Evolutionary conservation across 2,113 vertebrate species (phyloP), one percentile per base, ranked within the genome.

Genomic region (Entelurus aequoreus): DNA sequence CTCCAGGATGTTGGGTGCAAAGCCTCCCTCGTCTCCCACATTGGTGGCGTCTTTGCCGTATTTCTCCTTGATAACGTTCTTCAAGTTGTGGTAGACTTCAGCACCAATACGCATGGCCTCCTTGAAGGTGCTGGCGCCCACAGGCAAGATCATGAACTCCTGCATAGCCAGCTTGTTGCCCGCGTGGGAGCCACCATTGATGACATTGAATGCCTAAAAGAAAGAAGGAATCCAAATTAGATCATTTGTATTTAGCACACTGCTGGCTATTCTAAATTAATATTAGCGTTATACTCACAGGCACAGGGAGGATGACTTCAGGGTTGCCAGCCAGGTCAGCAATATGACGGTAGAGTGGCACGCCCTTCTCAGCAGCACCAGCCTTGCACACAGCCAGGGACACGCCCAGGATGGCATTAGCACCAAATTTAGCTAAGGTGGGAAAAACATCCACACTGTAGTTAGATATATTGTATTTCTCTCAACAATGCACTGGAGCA

Each of bases 131-230:
- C 90, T 87, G 0, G 96, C 96, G 0, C 96, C 96, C 0, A 98
- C 86, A 0, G 96, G 96, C 62, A 99, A 92, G 89, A 99, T 99
- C 96, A 99, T 98, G 85, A 99, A 99, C 89, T 99, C 96, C 88
- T 99, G 96, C 96, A 99, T 97, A 73, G 96, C 96, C 84, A 99
- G 76, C 80, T 98, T 99, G 82, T 99, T 99, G 58, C 96, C 96
- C 0, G 96, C 96, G 0, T 99, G 96, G 58, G 96, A 99, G 16
- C 96, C 96, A 0, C 96, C 96, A 0, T 98, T 98, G 90, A 99
- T 98, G 68, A 99, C 96, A 0, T 97, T 99, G 88, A 99, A 97
- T 58, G 96, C 96, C 96, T 98, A 51, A 28, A 15, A 44, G n/a
- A 40, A 12, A 62, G 40, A 66, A 14, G 21, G 46, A 48, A 49